A percentile compares a stretch with the other conserved stretches of the same genome.
These are phyloP conservation scores for Apamea epomidion DNA, from an alignment of 2,888 invertebrate species.

Conservation along the genomic window DNA sequence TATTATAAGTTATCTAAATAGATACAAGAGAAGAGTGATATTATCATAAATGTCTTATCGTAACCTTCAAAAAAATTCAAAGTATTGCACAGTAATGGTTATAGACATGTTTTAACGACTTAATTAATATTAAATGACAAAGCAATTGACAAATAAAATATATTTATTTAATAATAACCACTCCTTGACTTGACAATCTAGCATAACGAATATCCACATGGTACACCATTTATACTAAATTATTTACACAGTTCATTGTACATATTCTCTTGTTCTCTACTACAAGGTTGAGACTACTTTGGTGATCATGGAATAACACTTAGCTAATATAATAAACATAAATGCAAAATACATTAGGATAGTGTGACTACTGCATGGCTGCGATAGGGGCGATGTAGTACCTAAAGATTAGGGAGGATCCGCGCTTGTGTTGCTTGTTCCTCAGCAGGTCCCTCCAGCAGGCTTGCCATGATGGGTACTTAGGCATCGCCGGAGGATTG, in stretches of 20 bases:
- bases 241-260: slow-evolving; percentile 88
- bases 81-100: slow-evolving; percentile 30
- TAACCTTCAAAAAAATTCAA: slow-evolving; percentile 45
- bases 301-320: slow-evolving; percentile 89
- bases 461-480: slow-evolving; percentile 94
- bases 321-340: slow-evolving; percentile 87
- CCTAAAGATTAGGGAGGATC: slow-evolving; percentile 95
- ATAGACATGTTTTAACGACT: slow-evolving; percentile 40
- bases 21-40: slow-evolving; percentile 54
- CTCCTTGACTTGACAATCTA: slow-evolving; percentile 86
- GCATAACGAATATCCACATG: slow-evolving; percentile 86
- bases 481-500: slow-evolving; percentile 95
- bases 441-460: slow-evolving; percentile 95
- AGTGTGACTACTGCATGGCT: slow-evolving; percentile 80
- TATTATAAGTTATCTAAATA: slow-evolving; percentile 59
- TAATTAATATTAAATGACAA: slow-evolving; percentile 64
- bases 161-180: slow-evolving; percentile 87
- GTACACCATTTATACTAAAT: slow-evolving; percentile 87
- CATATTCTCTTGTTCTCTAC: slow-evolving; percentile 77
- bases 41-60: slow-evolving; percentile 49
- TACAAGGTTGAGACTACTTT: slow-evolving; percentile 84
- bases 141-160: slow-evolving; percentile 82
- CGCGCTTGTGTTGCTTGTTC: slow-evolving; percentile 95
- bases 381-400: slow-evolving; percentile 90
- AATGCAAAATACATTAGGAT: slow-evolving; percentile 82